These are phyloP conservation scores for Parasteatoda lunata DNA, from an alignment of 2,888 invertebrate genomes.

Conservation along the genomic window DNA sequence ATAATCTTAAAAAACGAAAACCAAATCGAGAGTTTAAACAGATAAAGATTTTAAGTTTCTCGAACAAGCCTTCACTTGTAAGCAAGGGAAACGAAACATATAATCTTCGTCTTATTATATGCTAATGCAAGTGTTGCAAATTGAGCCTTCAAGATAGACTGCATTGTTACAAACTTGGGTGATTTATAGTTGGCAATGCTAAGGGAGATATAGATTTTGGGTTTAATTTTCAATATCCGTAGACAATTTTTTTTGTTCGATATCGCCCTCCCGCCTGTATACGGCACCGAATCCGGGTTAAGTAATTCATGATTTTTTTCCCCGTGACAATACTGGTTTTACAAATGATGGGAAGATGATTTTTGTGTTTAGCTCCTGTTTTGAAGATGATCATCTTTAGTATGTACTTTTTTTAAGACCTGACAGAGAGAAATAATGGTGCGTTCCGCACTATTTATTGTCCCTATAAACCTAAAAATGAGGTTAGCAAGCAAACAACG, in stretches of 20 bases:
- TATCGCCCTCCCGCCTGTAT: conserved; percentile 15
- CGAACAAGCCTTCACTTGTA: neutral
- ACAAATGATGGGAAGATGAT: too few species aligned
- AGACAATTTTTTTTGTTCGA: conserved; percentile 9
- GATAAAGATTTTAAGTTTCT: conserved; percentile 58
- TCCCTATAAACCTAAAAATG: neutral
- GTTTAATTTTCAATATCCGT: conserved; percentile 67
- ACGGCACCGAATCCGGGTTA: conserved; percentile 34
- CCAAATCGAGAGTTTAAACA: conserved; percentile 11
- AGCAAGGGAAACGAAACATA: conserved; percentile 16
- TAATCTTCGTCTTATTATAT: conserved; percentile 67
- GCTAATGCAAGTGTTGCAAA: conserved; percentile 46
- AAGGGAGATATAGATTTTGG: conserved; percentile 45
- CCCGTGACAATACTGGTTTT: too few species aligned
- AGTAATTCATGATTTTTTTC: conserved; percentile 14
- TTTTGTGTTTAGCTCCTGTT: too few species aligned
- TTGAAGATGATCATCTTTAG: too few species aligned
- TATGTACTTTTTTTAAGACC: neutral
- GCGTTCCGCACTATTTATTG: neutral
- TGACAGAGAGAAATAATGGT: neutral
- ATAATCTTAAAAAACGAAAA: conserved; percentile 48
- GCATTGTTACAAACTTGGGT: neutral
- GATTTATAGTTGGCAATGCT: conserved; percentile 50
- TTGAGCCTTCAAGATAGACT: conserved; percentile 36
- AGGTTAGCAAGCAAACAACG: neutral